Evolutionary conservation across 2,797 vertebrate genomes (phyloP).

Genomic region (Mus spretus): DNA sequence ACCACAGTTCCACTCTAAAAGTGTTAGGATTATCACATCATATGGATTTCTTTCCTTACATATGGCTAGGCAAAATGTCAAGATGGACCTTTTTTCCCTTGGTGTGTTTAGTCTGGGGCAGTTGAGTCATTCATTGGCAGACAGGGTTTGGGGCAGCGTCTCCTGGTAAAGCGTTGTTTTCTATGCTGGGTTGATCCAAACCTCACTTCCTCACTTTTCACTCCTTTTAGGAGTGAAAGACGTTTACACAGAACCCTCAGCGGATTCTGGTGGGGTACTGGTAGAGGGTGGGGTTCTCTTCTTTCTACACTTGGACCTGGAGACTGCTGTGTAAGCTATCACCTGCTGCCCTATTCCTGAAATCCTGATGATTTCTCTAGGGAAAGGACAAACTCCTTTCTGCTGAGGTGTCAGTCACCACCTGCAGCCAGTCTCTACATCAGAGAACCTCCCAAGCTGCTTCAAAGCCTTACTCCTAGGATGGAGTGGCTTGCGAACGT

Average conservation of each 20-base stretch:
- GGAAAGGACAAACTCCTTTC: slow-evolving; percentile 37
- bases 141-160: not conserved
- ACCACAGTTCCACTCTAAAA: not conserved
- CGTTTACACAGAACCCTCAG: slow-evolving; percentile 54
- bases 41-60: not conserved
- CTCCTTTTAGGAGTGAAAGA: slow-evolving; percentile 55
- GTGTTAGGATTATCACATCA: not conserved
- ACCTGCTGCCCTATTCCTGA: slow-evolving; percentile 55
- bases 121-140: not conserved
- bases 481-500: not conserved
- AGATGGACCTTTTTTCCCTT: slow-evolving; percentile 1
- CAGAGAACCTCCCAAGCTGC: slow-evolving; percentile 36
- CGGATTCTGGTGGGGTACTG: slow-evolving; percentile 39
- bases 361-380: slow-evolving; percentile 69
- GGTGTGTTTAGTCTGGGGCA: not conserved
- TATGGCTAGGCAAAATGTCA: slow-evolving; percentile 47
- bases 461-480: not conserved
- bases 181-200: slow-evolving; percentile 31
- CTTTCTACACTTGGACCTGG: slow-evolving; percentile 48
- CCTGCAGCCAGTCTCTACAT: not conserved
- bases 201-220: not conserved
- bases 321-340: slow-evolving; percentile 66
- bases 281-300: not conserved
- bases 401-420: slow-evolving; percentile 13
- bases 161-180: slow-evolving; percentile 51